A percentile compares a stretch with the other conserved stretches of the same genome.
Evolutionary conservation across 2,888 invertebrate species (phyloP).

Genomic region (Emmelina monodactyla): DNA sequence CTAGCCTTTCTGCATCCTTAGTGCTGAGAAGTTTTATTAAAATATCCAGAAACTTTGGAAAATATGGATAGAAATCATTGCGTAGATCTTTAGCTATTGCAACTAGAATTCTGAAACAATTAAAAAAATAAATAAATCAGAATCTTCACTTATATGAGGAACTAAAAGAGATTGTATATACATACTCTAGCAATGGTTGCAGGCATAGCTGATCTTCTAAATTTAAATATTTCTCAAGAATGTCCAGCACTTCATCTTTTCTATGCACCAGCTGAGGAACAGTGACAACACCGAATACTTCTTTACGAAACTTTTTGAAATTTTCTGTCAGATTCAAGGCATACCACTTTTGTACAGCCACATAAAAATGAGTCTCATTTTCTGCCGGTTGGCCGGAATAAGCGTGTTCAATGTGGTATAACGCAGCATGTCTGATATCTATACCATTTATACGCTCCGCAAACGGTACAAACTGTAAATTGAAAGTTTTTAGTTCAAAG

Average conservation of each 20-base stretch:
- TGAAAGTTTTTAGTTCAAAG: background rate
- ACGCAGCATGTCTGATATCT: constrained; percentile 80
- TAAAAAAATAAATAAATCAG: background rate
- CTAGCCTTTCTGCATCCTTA: constrained; percentile 84
- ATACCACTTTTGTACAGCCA: constrained; percentile 88
- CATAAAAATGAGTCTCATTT: constrained; percentile 79
- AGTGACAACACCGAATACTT: constrained; percentile 78
- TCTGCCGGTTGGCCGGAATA: constrained; percentile 76
- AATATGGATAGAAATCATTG: constrained; percentile 88
- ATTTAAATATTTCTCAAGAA: constrained; percentile 76
- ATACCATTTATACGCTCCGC: constrained; percentile 86
- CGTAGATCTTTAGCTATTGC: constrained; percentile 88
- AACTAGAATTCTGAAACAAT: constrained; percentile 73
- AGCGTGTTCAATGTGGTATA: constrained; percentile 82
- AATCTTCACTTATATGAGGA: background rate
- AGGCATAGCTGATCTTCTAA: constrained; percentile 76
- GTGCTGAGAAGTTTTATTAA: constrained; percentile 75
- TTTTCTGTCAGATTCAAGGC: constrained; percentile 86
- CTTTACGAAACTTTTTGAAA: constrained; percentile 78
- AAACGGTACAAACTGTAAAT: constrained; percentile 82
- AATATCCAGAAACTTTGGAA: constrained; percentile 76
- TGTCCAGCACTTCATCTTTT: constrained; percentile 77
- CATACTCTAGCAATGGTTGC: constrained; percentile 87
- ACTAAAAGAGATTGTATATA: constrained; percentile 19
- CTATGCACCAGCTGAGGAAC: constrained; percentile 84